phyloP scores from a whole-genome alignment of 2,888 invertebrate genomes.

The Ophion costatus region DNA sequence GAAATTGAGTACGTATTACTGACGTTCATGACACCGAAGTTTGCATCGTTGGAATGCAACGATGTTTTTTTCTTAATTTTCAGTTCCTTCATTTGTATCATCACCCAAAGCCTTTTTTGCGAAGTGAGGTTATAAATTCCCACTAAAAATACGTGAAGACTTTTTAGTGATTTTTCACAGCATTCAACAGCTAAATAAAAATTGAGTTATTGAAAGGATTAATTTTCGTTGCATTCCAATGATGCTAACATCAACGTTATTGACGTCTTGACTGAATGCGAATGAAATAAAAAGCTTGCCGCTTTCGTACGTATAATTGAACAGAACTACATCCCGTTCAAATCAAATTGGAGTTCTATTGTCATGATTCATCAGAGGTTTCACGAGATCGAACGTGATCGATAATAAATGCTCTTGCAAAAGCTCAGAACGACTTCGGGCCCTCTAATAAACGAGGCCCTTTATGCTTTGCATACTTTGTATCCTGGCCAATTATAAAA shows the following conservation, averaged over 20 bases:
- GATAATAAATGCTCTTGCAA: slow-evolving; percentile 27
- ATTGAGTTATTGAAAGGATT: no score
- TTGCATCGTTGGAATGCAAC: no score
- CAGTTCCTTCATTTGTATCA: no score
- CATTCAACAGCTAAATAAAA: no score
- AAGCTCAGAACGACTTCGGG: slow-evolving; percentile 21
- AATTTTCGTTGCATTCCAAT: no score
- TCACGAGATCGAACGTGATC: slow-evolving; percentile 57
- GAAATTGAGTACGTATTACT: neutral
- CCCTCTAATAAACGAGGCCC: slow-evolving; percentile 10
- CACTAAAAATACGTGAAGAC: no score
- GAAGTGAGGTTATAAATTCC: no score
- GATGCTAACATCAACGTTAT: no score
- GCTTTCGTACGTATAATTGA: neutral
- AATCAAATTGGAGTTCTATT: neutral
- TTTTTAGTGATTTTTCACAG: no score
- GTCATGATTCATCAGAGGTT: slow-evolving; percentile 10
- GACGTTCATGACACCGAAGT: no score
- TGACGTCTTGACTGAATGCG: neutral
- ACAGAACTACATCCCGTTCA: neutral
- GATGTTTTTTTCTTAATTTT: no score
- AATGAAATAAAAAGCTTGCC: neutral
- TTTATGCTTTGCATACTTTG: neutral
- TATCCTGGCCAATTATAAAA: slow-evolving; percentile 36
- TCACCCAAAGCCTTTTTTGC: no score